Evolutionary conservation across 2,113 vertebrate genomes (phyloP).

Genomic region (Phyllostomus discolor): DNA sequence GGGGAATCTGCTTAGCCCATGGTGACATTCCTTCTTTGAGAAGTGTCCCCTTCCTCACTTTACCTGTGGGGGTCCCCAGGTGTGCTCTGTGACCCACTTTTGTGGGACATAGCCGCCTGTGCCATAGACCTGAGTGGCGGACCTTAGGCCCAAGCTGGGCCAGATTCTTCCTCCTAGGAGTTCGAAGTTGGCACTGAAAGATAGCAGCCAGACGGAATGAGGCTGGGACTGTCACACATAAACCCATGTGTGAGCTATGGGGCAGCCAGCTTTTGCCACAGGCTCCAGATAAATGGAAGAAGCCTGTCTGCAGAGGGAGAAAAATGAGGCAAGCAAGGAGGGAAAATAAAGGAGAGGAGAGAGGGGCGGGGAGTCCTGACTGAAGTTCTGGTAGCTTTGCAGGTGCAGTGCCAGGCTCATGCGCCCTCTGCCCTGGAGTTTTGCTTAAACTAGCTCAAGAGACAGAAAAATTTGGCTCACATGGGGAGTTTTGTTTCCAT

Average conservation of each 20-base stretch:
- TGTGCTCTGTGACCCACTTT: neutral
- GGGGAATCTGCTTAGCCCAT: neutral
- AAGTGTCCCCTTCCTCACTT: neutral
- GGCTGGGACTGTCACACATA: neutral
- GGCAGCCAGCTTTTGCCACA: neutral
- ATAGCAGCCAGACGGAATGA: neutral
- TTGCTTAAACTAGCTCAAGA: neutral
- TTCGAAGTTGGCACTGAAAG: neutral
- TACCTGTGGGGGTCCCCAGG: neutral
- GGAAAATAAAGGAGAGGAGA: neutral
- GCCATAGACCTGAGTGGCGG: neutral
- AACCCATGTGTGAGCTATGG: no score
- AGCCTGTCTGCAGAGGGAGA: neutral
- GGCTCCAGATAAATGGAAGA: neutral
- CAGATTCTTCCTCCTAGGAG: neutral
- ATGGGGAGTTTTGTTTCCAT: neutral
- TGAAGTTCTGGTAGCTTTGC: neutral
- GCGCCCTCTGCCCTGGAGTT: neutral
- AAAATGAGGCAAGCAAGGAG: neutral
- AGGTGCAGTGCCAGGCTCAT: neutral
- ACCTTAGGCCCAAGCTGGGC: neutral
- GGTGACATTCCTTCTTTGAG: neutral
- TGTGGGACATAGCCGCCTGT: neutral
- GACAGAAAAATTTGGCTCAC: neutral
- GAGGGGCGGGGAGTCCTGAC: neutral